Percentiles rank a stretch among this genome's conserved stretches.
Conservation (phyloP, 2,113 vertebrate genomes). For the Bubo blakistoni region DNA sequence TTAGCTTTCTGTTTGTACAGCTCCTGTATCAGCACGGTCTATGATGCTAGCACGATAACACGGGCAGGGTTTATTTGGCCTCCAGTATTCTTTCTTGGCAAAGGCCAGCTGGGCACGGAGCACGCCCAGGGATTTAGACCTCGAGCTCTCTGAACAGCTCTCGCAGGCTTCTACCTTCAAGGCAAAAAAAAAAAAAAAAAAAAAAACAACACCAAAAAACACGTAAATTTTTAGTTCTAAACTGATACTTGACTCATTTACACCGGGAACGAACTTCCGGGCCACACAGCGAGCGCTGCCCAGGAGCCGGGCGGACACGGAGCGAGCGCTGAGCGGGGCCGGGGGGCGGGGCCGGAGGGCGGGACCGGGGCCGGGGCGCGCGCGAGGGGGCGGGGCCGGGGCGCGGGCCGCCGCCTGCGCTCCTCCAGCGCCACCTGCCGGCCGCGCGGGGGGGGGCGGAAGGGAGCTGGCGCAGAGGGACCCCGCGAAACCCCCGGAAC, state of each 20-base stretch:
- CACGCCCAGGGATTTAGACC: accelerated
- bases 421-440: constrained; percentile 5
- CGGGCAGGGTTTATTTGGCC: accelerated
- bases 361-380: no score
- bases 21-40: accelerated
- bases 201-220: no score
- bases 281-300: accelerated
- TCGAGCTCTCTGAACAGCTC: no score
- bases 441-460: not conserved
- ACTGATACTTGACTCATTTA: accelerated
- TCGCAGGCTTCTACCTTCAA: no score
- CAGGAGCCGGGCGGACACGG: not conserved
- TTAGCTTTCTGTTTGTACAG: accelerated
- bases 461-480: no score
- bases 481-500: not conserved
- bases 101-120: accelerated
- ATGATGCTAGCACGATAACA: accelerated
- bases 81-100: accelerated
- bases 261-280: accelerated
- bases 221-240: accelerated
- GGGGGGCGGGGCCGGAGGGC: not conserved
- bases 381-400: not conserved
- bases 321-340: no score
- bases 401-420: not conserved
- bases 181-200: no score